These are phyloP conservation scores for Halcyon badia DNA, from an alignment of 2,797 vertebrate genomes.

Conservation along the genomic window DNA sequence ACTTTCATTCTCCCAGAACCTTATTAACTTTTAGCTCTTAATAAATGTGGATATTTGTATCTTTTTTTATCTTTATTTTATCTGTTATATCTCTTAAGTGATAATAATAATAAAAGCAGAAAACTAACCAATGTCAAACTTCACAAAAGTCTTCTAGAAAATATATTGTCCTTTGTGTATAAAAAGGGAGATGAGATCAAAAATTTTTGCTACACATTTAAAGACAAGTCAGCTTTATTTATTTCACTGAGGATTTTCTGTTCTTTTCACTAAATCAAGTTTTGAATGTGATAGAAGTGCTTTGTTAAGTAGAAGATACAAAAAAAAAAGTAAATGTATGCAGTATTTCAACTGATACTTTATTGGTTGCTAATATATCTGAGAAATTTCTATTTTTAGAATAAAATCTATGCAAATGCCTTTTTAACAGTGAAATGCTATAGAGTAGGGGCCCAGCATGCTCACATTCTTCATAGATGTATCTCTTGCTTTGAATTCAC, in stretches of 20 bases:
- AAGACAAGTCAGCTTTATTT: neutral
- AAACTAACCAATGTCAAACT: neutral
- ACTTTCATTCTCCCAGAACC: conserved; percentile 78
- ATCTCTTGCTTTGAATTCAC: neutral
- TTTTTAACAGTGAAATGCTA: neutral
- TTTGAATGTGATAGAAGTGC: neutral
- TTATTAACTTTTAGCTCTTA: conserved; percentile 83
- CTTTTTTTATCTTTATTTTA: conserved; percentile 23
- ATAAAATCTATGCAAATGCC: neutral
- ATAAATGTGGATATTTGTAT: conserved; percentile 77
- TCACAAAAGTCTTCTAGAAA: neutral
- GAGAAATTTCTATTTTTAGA: neutral
- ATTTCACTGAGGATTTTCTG: neutral
- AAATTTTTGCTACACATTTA: neutral
- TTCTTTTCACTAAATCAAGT: neutral
- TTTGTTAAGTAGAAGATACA: neutral
- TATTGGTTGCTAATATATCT: neutral
- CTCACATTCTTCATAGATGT: neutral
- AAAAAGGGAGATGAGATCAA: neutral
- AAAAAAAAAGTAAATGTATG: neutral
- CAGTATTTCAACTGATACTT: neutral
- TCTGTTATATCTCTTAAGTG: neutral
- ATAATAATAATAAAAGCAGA: neutral
- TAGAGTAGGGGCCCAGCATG: neutral
- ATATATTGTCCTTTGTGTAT: neutral